A percentile compares a stretch with the other conserved stretches of the same genome.
Evolutionary conservation across 2,113 vertebrate species (phyloP).

Genomic region (Chloropsis hardwickii): DNA sequence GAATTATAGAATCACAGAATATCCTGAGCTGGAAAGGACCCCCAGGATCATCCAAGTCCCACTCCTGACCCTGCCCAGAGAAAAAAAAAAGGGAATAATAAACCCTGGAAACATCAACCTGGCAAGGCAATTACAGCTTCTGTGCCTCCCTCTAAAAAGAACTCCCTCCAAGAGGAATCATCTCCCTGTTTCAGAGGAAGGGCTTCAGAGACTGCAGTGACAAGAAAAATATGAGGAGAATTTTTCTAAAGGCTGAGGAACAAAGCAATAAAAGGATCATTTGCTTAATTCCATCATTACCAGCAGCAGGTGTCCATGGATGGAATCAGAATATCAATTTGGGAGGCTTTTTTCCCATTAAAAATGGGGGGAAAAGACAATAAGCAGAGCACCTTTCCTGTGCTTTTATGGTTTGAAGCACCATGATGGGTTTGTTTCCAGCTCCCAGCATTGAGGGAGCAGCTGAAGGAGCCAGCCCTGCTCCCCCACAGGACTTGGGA

Average conservation of each 20-base stretch:
- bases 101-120: neutral
- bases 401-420: neutral
- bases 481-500: neutral
- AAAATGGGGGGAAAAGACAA: neutral
- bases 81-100: neutral
- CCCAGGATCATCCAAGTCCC: neutral
- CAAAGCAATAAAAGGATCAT: constrained; percentile 3
- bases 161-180: neutral
- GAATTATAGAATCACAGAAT: neutral
- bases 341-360: neutral
- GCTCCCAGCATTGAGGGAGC: neutral
- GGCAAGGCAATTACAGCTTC: neutral
- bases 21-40: neutral
- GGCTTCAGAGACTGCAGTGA: neutral
- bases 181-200: neutral
- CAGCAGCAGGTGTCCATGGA: neutral
- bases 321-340: neutral
- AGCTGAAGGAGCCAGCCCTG: neutral
- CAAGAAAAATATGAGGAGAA: neutral
- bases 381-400: neutral
- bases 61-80: neutral
- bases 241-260: neutral
- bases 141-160: neutral
- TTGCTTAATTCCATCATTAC: constrained; percentile 13
- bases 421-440: rapidly evolving